phyloP scores from a whole-genome alignment of 2,113 vertebrate genomes.

The Proteles cristata region DNA sequence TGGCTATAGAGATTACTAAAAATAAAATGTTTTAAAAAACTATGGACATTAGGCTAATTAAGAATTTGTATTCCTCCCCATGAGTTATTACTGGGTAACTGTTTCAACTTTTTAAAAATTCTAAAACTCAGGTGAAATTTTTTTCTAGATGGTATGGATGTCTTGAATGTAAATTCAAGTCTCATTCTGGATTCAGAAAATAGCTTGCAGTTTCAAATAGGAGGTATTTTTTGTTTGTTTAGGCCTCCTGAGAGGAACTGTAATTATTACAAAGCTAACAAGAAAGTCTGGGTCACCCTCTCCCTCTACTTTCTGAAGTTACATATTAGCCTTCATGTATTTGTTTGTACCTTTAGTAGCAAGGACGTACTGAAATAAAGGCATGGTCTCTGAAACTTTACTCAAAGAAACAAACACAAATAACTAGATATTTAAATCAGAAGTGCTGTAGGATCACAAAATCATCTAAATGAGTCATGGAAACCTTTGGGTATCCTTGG shows the following conservation, averaged over 20 bases:
- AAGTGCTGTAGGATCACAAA: background rate
- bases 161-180: background rate
- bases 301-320: background rate
- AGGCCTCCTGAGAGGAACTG: background rate
- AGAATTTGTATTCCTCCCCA: background rate
- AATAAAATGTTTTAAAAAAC: background rate
- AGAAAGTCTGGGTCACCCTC: background rate
- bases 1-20: background rate
- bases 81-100: background rate
- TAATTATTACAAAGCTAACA: background rate
- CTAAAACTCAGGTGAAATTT: background rate
- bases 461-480: background rate
- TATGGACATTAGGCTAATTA: background rate
- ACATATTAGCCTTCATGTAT: background rate
- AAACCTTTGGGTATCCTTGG: background rate
- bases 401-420: background rate
- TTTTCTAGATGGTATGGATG: constrained; percentile 9
- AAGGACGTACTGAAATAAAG: background rate
- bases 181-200: background rate
- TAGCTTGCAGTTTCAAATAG: background rate
- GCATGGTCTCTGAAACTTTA: background rate
- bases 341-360: background rate
- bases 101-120: background rate
- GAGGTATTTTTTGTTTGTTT: background rate
- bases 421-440: background rate